Evolutionary conservation across 2,797 vertebrate genomes (phyloP).

Genomic region (Chiroxiphia lanceolata): DNA sequence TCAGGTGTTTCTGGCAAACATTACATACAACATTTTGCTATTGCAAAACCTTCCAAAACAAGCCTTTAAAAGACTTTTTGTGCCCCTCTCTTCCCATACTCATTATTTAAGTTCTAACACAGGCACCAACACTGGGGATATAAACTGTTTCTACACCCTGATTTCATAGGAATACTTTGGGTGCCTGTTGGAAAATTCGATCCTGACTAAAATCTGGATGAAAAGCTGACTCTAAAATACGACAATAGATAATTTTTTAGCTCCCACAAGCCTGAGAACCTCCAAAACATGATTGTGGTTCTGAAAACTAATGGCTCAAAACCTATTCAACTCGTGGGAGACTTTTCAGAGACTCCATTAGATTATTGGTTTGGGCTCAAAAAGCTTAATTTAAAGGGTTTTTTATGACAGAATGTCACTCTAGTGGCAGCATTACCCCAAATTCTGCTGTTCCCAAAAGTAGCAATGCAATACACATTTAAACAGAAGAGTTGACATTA

Average conservation of each 20-base stretch:
- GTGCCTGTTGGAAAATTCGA: not conserved
- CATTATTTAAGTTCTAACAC: not conserved
- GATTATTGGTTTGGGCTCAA: not conserved
- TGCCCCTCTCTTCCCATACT: not conserved
- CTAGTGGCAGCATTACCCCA: not conserved
- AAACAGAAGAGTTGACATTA: not conserved
- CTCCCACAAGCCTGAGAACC: not conserved
- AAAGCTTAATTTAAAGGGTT: not conserved
- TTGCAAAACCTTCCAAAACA: not conserved
- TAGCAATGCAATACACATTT: not conserved
- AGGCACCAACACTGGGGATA: not conserved
- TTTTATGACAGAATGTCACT: not conserved
- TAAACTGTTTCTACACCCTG: not conserved
- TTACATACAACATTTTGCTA: not conserved
- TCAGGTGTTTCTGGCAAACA: not conserved
- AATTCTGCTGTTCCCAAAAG: not conserved
- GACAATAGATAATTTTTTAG: not conserved
- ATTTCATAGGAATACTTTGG: not conserved
- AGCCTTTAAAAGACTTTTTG: not conserved
- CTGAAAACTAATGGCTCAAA: not conserved
- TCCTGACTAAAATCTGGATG: not conserved
- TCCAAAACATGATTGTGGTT: not conserved
- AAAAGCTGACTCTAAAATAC: not conserved
- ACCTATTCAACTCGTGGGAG: not conserved
- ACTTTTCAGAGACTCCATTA: not conserved